These are phyloP conservation scores for Nephrotoma appendiculata DNA, from an alignment of 2,888 invertebrate species.

Conservation along the genomic window DNA sequence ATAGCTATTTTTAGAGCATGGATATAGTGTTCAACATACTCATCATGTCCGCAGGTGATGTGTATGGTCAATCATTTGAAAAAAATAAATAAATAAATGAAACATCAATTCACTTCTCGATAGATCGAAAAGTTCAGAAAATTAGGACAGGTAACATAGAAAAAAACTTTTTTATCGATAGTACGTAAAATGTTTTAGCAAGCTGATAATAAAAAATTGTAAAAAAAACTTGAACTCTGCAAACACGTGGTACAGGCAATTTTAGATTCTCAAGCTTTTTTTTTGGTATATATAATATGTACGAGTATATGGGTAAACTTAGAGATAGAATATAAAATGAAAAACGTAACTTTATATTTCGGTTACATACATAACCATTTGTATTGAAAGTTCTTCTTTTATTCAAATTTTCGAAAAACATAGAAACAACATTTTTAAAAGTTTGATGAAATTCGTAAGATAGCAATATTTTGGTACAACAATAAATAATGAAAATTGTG, in stretches of 20 bases:
- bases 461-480: background rate
- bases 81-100: background rate
- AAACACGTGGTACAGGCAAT: background rate
- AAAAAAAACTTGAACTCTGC: background rate
- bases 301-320: background rate
- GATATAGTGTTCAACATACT: background rate
- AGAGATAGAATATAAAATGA: background rate
- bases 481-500: background rate
- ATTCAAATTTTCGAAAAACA: background rate
- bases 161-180: background rate
- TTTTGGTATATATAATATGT: background rate
- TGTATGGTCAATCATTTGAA: background rate
- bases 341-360: background rate
- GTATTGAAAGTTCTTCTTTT: background rate
- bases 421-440: background rate
- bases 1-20: background rate
- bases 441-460: background rate
- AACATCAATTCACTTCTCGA: background rate
- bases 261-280: background rate
- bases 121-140: background rate
- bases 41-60: background rate
- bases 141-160: background rate
- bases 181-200: slow-evolving; percentile 1
- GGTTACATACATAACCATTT: background rate
- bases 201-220: background rate